Conservation (phyloP, 2,888 invertebrate genomes). For the Agrenia bidenticulata region DNA sequence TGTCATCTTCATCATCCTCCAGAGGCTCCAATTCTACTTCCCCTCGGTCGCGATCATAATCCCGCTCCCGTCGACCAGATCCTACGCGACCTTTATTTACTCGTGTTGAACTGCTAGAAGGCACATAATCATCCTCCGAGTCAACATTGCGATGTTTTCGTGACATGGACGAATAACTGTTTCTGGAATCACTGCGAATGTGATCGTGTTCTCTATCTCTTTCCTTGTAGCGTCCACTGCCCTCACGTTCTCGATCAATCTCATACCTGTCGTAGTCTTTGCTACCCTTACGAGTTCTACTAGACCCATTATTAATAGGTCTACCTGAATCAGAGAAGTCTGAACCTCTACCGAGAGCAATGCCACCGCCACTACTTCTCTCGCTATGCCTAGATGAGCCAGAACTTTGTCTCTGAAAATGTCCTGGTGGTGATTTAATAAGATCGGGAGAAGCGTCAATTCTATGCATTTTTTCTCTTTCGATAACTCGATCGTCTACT, state of each 20-base stretch:
- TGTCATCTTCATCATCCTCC: conserved; percentile 49
- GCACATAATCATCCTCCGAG: conserved; percentile 47
- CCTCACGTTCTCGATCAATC: conserved; percentile 25
- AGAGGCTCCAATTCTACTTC: conserved; percentile 29
- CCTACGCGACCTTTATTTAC: conserved; percentile 21
- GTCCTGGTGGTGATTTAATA: conserved; percentile 26
- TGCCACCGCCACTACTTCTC: conserved; percentile 33
- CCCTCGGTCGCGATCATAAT: conserved; percentile 32
- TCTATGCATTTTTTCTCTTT: neutral
- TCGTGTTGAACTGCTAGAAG: conserved; percentile 24
- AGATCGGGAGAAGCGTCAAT: conserved; percentile 17
- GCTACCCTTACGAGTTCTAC: conserved; percentile 29
- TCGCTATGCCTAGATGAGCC: conserved; percentile 50
- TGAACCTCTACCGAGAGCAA: conserved; percentile 37
- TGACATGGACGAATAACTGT: conserved; percentile 39
- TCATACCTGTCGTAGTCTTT: conserved; percentile 27
- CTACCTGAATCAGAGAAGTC: conserved; percentile 49
- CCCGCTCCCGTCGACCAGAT: neutral
- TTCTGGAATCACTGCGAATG: conserved; percentile 40
- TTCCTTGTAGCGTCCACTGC: conserved; percentile 31
- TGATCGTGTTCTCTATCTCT: conserved; percentile 35
- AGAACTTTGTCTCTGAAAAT: conserved; percentile 51
- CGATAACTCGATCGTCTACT: neutral
- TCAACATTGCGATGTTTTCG: conserved; percentile 36
- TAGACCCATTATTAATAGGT: conserved; percentile 9